Conservation (phyloP, 2,888 invertebrate species). For the Hemithea aestivaria region DNA sequence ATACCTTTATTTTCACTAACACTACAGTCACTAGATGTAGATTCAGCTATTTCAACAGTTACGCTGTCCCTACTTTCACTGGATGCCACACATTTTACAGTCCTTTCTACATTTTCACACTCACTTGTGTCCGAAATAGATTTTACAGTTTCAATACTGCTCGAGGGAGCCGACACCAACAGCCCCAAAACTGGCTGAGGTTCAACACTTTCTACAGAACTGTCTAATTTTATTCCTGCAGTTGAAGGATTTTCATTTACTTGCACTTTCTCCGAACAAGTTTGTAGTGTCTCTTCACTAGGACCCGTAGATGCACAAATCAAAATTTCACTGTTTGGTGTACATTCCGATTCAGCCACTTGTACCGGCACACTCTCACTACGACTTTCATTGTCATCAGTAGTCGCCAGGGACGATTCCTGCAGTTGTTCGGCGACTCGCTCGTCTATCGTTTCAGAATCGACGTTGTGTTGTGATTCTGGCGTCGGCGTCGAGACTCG, state of each 20-base stretch:
- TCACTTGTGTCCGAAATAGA: conserved; percentile 47
- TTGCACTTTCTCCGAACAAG: conserved; percentile 34
- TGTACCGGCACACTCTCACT: conserved; percentile 21
- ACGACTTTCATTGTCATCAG: conserved; percentile 38
- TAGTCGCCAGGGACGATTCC: conserved; percentile 30
- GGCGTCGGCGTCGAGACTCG: not conserved
- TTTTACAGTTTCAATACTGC: conserved; percentile 54
- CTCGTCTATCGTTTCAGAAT: conserved; percentile 18
- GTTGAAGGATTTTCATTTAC: conserved; percentile 21
- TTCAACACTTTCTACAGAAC: conserved; percentile 20
- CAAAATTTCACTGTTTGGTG: conserved; percentile 24
- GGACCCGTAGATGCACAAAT: conserved; percentile 32
- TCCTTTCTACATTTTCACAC: conserved; percentile 51
- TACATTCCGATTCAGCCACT: conserved; percentile 24
- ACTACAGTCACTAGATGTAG: conserved; percentile 71
- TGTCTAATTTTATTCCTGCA: conserved; percentile 8
- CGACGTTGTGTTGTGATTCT: conserved; percentile 2
- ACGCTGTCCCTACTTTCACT: conserved; percentile 69
- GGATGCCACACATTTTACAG: conserved; percentile 67
- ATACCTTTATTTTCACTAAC: conserved; percentile 53
- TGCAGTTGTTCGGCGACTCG: conserved; percentile 22
- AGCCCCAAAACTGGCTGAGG: conserved; percentile 22
- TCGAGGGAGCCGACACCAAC: conserved; percentile 38
- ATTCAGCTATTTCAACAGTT: conserved; percentile 69
- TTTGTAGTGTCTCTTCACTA: conserved; percentile 32